Base-by-base conservation (phyloP, 2,797 vertebrate species). In the Pteronotus mesoamericanus region DNA sequence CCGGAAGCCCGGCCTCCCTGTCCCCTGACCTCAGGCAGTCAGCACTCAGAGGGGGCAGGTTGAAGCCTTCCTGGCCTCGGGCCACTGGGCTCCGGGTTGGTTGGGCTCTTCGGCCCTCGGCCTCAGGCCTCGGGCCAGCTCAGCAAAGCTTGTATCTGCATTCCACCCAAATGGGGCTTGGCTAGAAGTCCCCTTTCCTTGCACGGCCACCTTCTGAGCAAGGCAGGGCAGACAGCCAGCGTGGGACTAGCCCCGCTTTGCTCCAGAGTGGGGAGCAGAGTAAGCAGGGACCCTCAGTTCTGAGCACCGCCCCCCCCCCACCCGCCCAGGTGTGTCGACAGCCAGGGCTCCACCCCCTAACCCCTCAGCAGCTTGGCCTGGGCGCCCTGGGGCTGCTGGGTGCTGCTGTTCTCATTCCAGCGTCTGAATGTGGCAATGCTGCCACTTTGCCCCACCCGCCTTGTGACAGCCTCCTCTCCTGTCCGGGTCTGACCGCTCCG, bases 351-450 rank as follows among this genome's bases (percentile, higher is more conserved):
- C 9, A 14, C 9, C n/a, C n/a, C 29, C 5, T n/a, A n/a, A n/a
- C 24, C 14, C 34, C 26, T 3, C 48, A 9, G 37, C 46, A 53
- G 4, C 48, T 22, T 7, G 5, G 48, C 74, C 74, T 22, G 32
- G 74, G 11, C 0, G 3, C 75, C 21, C 6, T 11, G 46, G 48
- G 75, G 48, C n/a, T 34, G 64, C 46, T 9, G 74, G 74, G 74
- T 2, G 19, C 48, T 24, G 46, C 32, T 6, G 5, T 6, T 9
- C 32, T 53, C 11, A 3, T 11, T 26, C n/a, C 75, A 15, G n/a
- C 48, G n/a, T 26, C 34, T 14, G 22, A n/a, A 21, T 3, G n/a
- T 0, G 44, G n/a, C 10, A 6, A 0, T 34, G 15, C 46, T 4
- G 6, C 61, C 46, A 14, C 61, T 18, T 7, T 7, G 44, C 15